Evolutionary conservation across 2,113 vertebrate genomes (phyloP).

Genomic region (Ifrita kowaldi): DNA sequence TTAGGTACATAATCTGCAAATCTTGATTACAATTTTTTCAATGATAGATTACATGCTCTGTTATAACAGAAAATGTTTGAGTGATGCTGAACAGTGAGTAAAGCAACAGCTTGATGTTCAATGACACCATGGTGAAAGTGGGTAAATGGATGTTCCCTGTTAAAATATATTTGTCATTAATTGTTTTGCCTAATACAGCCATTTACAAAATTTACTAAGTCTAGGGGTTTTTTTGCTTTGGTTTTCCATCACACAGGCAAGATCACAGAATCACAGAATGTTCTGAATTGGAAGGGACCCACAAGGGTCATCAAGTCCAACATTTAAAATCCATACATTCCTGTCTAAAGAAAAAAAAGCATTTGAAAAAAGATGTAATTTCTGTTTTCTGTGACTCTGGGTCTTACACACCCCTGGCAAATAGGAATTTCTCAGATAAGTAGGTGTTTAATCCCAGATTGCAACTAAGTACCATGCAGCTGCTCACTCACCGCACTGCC

Average conservation of each 20-base stretch:
- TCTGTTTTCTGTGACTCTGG: neutral
- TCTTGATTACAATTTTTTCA: neutral
- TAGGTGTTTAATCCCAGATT: neutral
- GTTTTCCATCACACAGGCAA: neutral
- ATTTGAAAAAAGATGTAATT: neutral
- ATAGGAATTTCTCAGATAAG: neutral
- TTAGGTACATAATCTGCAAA: neutral
- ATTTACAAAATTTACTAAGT: neutral
- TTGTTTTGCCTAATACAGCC: neutral
- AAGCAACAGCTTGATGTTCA: neutral
- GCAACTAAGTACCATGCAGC: neutral
- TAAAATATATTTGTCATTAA: neutral
- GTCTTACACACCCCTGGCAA: neutral
- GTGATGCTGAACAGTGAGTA: neutral
- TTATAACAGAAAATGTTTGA: neutral
- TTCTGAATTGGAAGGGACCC: neutral
- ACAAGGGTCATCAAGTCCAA: neutral
- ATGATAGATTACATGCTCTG: neutral
- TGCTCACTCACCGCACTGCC: neutral
- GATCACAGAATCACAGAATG: neutral
- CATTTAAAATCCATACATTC: neutral
- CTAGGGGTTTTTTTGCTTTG: neutral
- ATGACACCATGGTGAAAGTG: neutral
- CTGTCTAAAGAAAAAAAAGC: neutral
- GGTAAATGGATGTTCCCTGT: neutral